Evolutionary conservation across 2,888 invertebrate species (phyloP).

Genomic region (Steromphala cineraria): DNA sequence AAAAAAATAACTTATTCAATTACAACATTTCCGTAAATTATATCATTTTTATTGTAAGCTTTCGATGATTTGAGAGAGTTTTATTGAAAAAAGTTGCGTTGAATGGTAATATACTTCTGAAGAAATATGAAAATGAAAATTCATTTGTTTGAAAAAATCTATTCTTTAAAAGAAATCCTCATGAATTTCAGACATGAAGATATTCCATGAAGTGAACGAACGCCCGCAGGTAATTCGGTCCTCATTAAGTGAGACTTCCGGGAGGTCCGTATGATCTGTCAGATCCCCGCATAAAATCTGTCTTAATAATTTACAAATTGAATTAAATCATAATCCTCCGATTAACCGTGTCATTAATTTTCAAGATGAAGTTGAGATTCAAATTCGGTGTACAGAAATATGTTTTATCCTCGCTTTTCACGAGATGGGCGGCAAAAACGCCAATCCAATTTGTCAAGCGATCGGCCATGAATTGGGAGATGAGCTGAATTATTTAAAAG

Average conservation of each 20-base stretch:
- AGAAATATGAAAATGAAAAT: background rate
- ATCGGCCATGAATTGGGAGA: constrained; percentile 13
- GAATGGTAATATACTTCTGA: background rate
- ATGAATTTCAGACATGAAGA: too few species aligned
- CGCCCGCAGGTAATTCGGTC: too few species aligned
- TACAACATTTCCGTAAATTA: too few species aligned
- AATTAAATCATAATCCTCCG: background rate
- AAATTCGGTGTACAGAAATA: background rate
- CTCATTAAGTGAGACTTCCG: background rate
- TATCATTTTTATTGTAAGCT: too few species aligned
- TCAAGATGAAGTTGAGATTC: too few species aligned
- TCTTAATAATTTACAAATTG: background rate
- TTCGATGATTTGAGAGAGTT: too few species aligned
- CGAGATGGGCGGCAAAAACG: constrained; percentile 1
- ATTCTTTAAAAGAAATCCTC: too few species aligned
- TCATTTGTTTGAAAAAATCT: background rate
- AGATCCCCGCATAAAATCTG: background rate
- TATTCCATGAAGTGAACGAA: too few species aligned
- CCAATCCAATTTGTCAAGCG: constrained; percentile 20
- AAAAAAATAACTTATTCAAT: too few species aligned
- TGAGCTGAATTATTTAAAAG: constrained; percentile 27
- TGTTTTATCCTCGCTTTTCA: background rate
- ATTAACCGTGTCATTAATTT: background rate
- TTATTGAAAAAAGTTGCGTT: background rate
- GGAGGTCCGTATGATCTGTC: background rate